Base-by-base conservation (phyloP, 2,113 vertebrate genomes). In the Actinemys pallida region DNA sequence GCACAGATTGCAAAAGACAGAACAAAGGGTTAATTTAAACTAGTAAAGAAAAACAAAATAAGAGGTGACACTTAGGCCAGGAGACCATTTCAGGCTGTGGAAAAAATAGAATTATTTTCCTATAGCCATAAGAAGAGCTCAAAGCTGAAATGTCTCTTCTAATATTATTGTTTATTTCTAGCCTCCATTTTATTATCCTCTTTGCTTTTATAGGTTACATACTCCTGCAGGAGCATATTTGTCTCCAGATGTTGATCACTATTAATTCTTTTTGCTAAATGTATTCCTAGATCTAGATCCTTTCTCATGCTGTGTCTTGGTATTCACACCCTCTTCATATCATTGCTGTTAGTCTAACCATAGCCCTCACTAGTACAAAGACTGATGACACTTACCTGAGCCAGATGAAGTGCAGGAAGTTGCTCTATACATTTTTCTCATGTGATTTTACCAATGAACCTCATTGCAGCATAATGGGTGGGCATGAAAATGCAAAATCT, bases 1-100 rank as follows among this genome's bases (percentile, higher is more conserved):
- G 14, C 27, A 76, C 3, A 27, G 6, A 93, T 54, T 3, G 5
- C 20, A 93, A 93, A 94, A 92, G 54, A 57, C 29, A 62, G 79
- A 94, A 88, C 50, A 90, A 97, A 97, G 89, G 88, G 95, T 96
- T 95, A 94, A 94, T 86, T 92, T 95, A 76, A 39, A 88, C 22
- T 14, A 50, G 83, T 80, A 82, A 20, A 93, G n/a, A 78, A 76
- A 88, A 92, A 42, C 20, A 91, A 62, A 80, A 42, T 86, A 87
- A 87, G 65, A 86, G 14, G 45, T 84, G 90, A 84, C 87, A 94
- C 29, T 42, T 83, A 62, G 91, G 72, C 72, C 90, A 92, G 16
- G 45, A 92, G 87, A 93, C 84, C n/a, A 65, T 81, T 86, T 79
- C n/a, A 93, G 93, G 83, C 57, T 89, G 59, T 56, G 17, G 45